phyloP scores from a whole-genome alignment of 2,113 vertebrate genomes.

The Marmota monax region DNA sequence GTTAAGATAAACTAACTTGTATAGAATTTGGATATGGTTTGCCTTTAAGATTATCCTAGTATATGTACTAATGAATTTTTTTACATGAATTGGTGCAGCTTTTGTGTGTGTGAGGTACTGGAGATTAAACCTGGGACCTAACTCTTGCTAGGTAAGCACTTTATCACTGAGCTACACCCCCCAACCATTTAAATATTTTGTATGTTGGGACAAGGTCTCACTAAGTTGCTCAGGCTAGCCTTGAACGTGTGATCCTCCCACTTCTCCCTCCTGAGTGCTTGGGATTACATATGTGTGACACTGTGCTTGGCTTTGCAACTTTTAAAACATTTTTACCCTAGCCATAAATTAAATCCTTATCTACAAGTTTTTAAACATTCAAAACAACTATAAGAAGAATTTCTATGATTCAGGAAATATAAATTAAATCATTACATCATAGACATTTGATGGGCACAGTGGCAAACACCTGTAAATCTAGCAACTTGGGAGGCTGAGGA shows the following conservation, averaged over 20 bases:
- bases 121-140: no score
- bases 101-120: no score
- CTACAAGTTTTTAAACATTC: background rate
- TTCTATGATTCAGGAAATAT: constrained; percentile 23
- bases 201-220: no score
- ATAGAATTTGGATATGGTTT: background rate
- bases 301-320: background rate
- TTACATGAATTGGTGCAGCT: background rate
- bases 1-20: background rate
- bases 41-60: background rate
- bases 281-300: no score
- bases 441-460: background rate
- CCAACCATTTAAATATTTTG: no score
- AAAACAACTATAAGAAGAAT: background rate
- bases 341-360: background rate
- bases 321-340: background rate
- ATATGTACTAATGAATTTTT: constrained; percentile 1
- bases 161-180: no score
- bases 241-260: no score
- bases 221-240: no score
- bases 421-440: background rate
- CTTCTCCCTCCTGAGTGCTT: no score
- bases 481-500: no score
- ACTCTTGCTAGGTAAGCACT: no score
- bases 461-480: no score